Evolutionary conservation across 2,888 invertebrate species (phyloP).

Genomic region (Calameuta idolon): DNA sequence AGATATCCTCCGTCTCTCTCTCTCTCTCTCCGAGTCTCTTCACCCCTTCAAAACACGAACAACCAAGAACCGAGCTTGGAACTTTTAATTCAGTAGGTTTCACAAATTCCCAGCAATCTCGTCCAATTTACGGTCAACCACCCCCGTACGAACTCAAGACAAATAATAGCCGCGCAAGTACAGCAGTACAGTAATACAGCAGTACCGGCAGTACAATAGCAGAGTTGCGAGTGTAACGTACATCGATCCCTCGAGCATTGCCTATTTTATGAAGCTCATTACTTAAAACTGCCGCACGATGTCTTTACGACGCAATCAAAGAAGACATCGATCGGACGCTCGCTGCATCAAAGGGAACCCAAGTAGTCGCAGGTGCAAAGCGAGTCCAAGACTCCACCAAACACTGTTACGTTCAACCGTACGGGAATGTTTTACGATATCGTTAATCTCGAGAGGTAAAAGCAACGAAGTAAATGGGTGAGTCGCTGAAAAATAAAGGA

Average conservation of each 20-base stretch:
- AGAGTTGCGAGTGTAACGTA: background rate
- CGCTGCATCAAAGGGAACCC: background rate
- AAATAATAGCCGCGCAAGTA: background rate
- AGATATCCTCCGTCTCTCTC: background rate
- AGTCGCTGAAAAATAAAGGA: conserved; percentile 5
- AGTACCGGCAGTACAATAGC: too few relatives aligned
- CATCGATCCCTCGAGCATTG: background rate
- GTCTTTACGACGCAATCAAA: background rate
- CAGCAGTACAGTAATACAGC: too few relatives aligned
- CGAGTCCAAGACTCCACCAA: background rate
- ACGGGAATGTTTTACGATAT: too few relatives aligned
- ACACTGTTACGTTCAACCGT: background rate
- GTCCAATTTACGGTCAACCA: background rate
- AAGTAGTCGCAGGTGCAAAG: background rate
- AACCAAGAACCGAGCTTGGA: background rate
- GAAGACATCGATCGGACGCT: background rate
- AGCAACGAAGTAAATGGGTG: background rate
- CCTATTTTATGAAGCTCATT: background rate
- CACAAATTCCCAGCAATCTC: background rate
- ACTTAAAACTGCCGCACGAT: background rate
- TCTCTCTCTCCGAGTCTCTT: too few relatives aligned
- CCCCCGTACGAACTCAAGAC: background rate
- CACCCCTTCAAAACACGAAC: background rate
- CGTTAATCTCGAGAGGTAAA: background rate
- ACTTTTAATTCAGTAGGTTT: background rate